Conservation (phyloP, 2,888 invertebrate species). For the Ophion costatus region DNA sequence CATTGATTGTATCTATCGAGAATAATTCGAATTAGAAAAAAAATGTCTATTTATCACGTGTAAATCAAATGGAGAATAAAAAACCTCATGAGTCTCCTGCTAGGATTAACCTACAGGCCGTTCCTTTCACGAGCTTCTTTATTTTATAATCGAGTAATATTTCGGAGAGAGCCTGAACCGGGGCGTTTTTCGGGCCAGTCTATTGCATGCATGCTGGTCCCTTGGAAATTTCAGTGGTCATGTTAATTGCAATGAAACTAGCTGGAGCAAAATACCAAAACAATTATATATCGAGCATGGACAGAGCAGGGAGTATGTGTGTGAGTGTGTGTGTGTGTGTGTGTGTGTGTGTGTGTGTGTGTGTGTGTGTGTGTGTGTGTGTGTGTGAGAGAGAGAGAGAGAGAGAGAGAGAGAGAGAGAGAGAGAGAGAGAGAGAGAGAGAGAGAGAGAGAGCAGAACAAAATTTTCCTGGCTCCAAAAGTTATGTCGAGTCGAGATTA, state of each 20-base stretch:
- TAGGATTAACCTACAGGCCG: too few relatives aligned
- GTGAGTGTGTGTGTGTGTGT: background rate
- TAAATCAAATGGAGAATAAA: too few relatives aligned
- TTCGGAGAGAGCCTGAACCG: too few relatives aligned
- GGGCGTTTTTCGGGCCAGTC: too few relatives aligned
- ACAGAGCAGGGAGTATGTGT: background rate
- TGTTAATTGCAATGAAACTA: slow-evolving; percentile 45
- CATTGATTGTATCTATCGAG: too few relatives aligned
- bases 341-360: background rate
- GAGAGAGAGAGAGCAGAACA: slow-evolving; percentile 1
- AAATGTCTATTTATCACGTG: too few relatives aligned
- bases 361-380: background rate
- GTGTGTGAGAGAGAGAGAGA: background rate
- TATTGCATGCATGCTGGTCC: background rate
- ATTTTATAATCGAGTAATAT: too few relatives aligned
- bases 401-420: background rate
- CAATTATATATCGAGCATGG: background rate
- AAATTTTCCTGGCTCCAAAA: slow-evolving; percentile 58
- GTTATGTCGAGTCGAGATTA: slow-evolving; percentile 66
- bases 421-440: background rate
- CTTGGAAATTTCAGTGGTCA: slow-evolving; percentile 44
- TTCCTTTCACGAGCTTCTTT: too few relatives aligned
- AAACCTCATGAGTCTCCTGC: too few relatives aligned
- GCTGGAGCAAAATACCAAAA: slow-evolving; percentile 21
- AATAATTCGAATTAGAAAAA: too few relatives aligned